Percentiles rank a stretch among this genome's conserved stretches.
These are phyloP conservation scores for Myotis davidii DNA, from an alignment of 2,113 vertebrate species.

Conservation along the genomic window DNA sequence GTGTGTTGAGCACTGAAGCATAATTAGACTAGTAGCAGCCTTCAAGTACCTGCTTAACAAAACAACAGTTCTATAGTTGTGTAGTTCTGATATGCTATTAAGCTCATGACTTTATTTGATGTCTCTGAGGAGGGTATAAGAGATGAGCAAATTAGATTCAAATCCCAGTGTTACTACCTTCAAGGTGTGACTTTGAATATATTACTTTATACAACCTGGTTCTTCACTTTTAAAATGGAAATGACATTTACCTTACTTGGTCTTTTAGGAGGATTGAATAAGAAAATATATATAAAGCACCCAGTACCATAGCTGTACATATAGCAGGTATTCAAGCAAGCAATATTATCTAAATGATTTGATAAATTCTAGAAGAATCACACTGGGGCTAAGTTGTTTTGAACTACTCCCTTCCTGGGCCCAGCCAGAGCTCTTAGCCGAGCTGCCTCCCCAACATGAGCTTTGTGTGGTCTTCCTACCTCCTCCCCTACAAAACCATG, in stretches of 20 bases:
- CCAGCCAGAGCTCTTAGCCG: not conserved
- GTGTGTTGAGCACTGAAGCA: not conserved
- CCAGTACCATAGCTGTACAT: not conserved
- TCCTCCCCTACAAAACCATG: not conserved
- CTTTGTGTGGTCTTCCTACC: not conserved
- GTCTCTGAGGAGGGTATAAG: constrained; percentile 2
- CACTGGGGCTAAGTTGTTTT: not conserved
- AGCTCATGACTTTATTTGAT: constrained; percentile 26
- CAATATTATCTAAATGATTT: constrained; percentile 13
- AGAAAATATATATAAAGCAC: constrained; percentile 19
- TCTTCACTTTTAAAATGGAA: constrained; percentile 34
- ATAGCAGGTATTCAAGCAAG: not conserved
- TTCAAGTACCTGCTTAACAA: constrained; percentile 37
- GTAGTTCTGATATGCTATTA: constrained; percentile 27
- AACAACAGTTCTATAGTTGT: not conserved
- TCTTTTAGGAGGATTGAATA: not conserved
- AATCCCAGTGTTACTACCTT: constrained; percentile 13
- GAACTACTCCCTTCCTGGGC: not conserved
- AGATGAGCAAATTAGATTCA: constrained; percentile 61
- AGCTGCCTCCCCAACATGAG: not conserved
- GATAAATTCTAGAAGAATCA: constrained; percentile 31
- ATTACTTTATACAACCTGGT: not conserved
- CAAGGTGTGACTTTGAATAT: constrained; percentile 37
- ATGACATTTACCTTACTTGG: constrained; percentile 21
- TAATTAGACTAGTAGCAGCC: not conserved